Percentiles rank a stretch among this genome's conserved stretches.
These are phyloP conservation scores for Miniopterus natalensis DNA, from an alignment of 2,113 vertebrate genomes.

Conservation along the genomic window DNA sequence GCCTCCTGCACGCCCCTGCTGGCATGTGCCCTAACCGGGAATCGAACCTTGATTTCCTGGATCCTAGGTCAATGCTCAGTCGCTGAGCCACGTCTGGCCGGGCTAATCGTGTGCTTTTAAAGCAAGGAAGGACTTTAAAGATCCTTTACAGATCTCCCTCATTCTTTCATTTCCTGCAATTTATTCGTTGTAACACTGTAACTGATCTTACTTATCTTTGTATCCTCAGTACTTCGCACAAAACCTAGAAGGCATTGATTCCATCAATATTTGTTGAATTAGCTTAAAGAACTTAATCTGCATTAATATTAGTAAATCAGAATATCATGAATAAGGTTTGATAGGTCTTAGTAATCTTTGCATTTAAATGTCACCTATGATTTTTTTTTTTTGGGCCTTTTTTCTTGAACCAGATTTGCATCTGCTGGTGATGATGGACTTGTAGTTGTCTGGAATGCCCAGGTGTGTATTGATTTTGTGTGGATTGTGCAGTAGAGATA, in stretches of 20 bases:
- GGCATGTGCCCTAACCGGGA: no score
- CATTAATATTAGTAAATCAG: conserved; percentile 25
- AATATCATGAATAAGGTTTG: conserved; percentile 2
- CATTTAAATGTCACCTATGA: conserved; percentile 43
- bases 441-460: conserved; percentile 94
- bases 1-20: no score
- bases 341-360: conserved; percentile 34
- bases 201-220: conserved; percentile 41
- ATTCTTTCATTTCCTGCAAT: conserved; percentile 40
- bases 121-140: conserved; percentile 4
- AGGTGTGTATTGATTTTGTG: conserved; percentile 88
- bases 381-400: conserved; percentile 42
- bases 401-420: conserved; percentile 91
- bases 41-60: no score
- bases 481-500: not conserved
- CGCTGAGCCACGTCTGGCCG: no score
- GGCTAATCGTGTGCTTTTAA: not conserved
- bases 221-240: not conserved
- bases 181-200: conserved; percentile 52
- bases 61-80: no score
- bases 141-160: not conserved
- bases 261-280: conserved; percentile 38
- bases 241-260: not conserved
- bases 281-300: conserved; percentile 31
- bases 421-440: conserved; percentile 97